Conservation (phyloP, 2,113 vertebrate genomes). For the Oceanodroma tethys region DNA sequence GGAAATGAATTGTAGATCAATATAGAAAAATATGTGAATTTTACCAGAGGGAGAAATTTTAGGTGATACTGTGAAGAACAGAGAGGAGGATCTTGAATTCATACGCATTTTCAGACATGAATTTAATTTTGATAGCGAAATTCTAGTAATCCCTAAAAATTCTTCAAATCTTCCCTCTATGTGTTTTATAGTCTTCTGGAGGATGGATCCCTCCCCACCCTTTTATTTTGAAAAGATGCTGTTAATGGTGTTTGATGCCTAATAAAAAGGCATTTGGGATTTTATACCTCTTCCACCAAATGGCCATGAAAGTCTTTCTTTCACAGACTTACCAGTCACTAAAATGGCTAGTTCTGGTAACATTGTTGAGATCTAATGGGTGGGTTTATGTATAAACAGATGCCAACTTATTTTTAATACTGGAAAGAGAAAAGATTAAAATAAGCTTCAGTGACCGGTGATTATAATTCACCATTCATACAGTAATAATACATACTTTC, state of each 20-base stretch:
- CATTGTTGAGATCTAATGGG: neutral
- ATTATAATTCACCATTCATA: neutral
- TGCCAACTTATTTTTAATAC: neutral
- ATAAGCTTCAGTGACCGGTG: neutral
- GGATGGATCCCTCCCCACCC: accelerated
- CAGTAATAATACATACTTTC: neutral
- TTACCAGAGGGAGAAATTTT: neutral
- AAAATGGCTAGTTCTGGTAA: neutral
- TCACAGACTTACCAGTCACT: neutral
- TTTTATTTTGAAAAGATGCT: neutral
- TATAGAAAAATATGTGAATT: neutral
- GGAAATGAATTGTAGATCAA: neutral
- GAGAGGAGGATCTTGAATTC: neutral
- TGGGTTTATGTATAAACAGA: neutral
- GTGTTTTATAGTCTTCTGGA: neutral
- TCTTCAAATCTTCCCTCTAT: neutral
- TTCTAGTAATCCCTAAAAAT: neutral
- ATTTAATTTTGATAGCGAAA: neutral
- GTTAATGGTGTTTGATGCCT: neutral
- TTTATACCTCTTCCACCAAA: neutral
- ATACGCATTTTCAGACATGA: neutral
- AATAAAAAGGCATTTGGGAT: neutral
- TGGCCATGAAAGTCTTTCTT: neutral
- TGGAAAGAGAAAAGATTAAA: neutral
- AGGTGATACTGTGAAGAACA: neutral